Evolutionary conservation across 2,797 vertebrate genomes (phyloP), one percentile per base, ranked within the genome.

Genomic region (Enteromius argenteus): DNA sequence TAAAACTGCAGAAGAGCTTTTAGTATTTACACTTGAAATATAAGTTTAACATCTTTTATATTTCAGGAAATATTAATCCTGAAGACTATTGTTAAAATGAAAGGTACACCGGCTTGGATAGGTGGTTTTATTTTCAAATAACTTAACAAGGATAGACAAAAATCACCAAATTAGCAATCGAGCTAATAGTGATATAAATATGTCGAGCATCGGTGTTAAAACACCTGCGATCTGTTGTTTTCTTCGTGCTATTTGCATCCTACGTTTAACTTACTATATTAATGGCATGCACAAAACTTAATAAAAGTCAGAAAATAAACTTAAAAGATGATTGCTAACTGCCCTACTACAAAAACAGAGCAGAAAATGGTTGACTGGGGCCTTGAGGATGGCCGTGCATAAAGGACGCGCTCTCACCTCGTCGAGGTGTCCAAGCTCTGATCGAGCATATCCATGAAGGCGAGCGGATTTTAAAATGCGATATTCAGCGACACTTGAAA

Each of bases 381-480:
- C 92, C 68, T 68, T 79, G 82, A 71, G 13, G 32, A 87, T 87
- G 89, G 92, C 88, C 92, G 86, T 89, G 88, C 84, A 74, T 85
- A 86, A 88, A 42, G 91, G 89, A 93, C 94, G 88, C 92, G 89
- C 80, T 86, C 96, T 95, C 94, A 96, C 96, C 96, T 96, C 93
- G 93, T 94, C 91, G 96, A 93, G 90, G 95, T 95, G 91, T 97
- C 96, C 95, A 97, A 93, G 93, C 96, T 96, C 95, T 96, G 96
- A 92, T 97, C 97, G 93, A 97, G 95, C 96, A 98, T 96, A 95
- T 97, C 97, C 97, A 97, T 97, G 94, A 89, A 94, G 86, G 78
- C 76, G 86, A 87, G 80, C 90, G 90, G 89, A 49, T 72, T 84
- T 92, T 79, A 81, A 92, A 90, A 89, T 87, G 91, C 89, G 92